Evolutionary conservation across 2,113 vertebrate species (phyloP).

Genomic region (Phasianus colchicus): DNA sequence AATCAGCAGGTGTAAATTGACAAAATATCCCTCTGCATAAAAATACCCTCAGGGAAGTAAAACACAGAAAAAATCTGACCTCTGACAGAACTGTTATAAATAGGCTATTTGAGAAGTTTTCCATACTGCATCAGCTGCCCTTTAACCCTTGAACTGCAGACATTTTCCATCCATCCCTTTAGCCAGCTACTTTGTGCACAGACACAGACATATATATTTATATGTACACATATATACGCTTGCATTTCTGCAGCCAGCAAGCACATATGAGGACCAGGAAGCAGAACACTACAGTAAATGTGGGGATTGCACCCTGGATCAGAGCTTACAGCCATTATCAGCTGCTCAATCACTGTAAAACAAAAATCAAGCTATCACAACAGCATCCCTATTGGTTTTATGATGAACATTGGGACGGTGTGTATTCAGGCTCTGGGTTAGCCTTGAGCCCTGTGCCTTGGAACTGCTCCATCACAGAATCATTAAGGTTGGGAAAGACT

Average conservation of each 20-base stretch:
- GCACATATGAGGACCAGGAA: background rate
- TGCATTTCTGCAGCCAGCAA: background rate
- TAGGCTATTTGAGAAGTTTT: constrained; percentile 76
- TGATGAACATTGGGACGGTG: too few species aligned
- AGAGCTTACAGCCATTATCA: background rate
- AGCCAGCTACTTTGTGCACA: background rate
- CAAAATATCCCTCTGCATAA: constrained; percentile 66
- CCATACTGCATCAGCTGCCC: constrained; percentile 72
- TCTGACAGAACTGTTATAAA: constrained; percentile 78
- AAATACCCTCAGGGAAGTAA: constrained; percentile 69
- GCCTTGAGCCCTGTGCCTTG: accelerated
- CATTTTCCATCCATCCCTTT: background rate
- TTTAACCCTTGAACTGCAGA: constrained; percentile 40
- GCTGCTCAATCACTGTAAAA: background rate
- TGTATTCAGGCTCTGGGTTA: background rate
- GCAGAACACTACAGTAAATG: background rate
- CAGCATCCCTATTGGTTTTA: background rate
- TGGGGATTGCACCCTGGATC: background rate
- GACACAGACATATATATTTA: too few species aligned
- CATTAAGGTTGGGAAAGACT: too few species aligned
- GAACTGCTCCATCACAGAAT: too few species aligned
- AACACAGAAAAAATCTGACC: constrained; percentile 65
- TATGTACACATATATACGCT: too few species aligned
- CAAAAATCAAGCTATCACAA: background rate
- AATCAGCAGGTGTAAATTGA: background rate